These are phyloP conservation scores for Spatula versicolor DNA, from an alignment of 2,797 vertebrate genomes.

Conservation along the genomic window DNA sequence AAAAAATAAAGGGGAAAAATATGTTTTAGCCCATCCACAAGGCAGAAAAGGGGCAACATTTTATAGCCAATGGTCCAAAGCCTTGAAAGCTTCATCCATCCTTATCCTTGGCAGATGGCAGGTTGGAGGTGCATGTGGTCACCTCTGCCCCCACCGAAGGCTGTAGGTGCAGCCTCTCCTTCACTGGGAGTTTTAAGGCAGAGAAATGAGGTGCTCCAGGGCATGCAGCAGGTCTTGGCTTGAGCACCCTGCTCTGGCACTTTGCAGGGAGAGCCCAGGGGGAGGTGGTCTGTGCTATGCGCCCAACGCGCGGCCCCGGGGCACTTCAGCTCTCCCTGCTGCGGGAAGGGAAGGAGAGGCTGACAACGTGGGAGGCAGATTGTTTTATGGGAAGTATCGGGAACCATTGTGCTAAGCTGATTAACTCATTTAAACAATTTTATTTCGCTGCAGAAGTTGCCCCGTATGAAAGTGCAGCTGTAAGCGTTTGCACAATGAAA, in stretches of 20 bases:
- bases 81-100: background rate
- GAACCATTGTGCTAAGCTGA: conserved; percentile 23
- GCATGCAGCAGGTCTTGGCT: background rate
- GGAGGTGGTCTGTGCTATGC: background rate
- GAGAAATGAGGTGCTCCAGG: background rate
- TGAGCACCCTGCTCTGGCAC: background rate
- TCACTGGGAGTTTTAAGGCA: background rate
- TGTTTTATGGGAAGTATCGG: conserved; percentile 7
- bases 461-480: conserved; percentile 2
- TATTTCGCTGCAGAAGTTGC: conserved; percentile 28
- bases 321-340: background rate
- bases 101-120: background rate
- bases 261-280: background rate
- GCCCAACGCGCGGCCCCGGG: background rate
- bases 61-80: background rate
- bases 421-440: conserved; percentile 18
- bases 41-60: background rate
- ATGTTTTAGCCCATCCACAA: background rate
- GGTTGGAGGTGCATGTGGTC: background rate
- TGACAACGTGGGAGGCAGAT: conserved; percentile 33
- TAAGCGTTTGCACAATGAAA: background rate
- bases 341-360: background rate
- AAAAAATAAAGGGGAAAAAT: background rate
- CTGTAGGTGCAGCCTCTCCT: background rate
- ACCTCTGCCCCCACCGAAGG: background rate